Evolutionary conservation across 2,113 vertebrate genomes (phyloP), one percentile per base, ranked within the genome.

Genomic region (Phocoena sinus): DNA sequence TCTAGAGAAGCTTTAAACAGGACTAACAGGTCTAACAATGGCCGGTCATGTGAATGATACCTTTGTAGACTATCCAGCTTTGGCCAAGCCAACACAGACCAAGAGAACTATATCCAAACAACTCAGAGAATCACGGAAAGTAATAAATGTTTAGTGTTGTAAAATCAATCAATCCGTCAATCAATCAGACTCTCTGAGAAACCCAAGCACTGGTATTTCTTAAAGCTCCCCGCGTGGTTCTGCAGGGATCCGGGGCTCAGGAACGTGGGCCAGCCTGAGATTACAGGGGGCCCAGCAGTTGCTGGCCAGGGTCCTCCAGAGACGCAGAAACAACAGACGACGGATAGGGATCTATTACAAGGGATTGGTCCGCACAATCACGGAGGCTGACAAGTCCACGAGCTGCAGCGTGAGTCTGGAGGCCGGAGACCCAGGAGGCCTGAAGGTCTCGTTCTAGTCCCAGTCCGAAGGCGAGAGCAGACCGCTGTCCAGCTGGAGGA

Each of bases 371-470:
- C 36, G 2, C 53, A 1, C 23, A 31, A 10, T 38, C 26, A 17
- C 0, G 0, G 38, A 73, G 36, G 17, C 7, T 44, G 53, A 41
- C 2, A 14, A 23, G 36, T 25, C 36, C 28, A 11, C 10, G 28
- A 14, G 38, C 53, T 44, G 18, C 70, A 14, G 28, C 0, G 3
- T 73, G 53, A 60, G 18, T 33, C 68, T 23, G 41, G 36, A 25
- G 8, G 28, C 12, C 23, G 53, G 26, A 60, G 18, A 13, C n/a
- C n/a, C 79, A 28, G 18, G 56, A 60, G 4, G 60, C 7, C 26
- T 62, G 70, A 47, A 12, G 56, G 56, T 21, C 8, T 2, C 33
- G 28, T 25, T 74, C 28, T 23, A n/a, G 38, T n/a, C 31, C 13
- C 0, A 89, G 21, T 26, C 38, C 21, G 3, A 17, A 25, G 13